Evolutionary conservation across 2,113 vertebrate species (phyloP).

Genomic region (Vimba vimba): DNA sequence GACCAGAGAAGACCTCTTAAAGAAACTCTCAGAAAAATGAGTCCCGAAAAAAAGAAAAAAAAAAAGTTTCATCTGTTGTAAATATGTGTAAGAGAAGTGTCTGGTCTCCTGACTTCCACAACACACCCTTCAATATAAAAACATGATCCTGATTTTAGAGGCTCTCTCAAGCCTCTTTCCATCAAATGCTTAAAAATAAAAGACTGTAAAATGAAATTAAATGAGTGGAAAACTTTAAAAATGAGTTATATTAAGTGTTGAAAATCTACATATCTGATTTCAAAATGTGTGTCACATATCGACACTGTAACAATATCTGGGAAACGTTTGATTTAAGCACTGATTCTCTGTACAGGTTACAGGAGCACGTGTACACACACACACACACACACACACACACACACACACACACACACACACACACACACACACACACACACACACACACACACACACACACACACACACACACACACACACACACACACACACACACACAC

Average conservation of each 20-base stretch:
- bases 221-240: conserved; percentile 20
- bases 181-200: conserved; percentile 27
- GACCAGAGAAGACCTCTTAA: conserved; percentile 37
- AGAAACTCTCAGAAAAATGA: conserved; percentile 25
- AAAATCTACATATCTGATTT: neutral
- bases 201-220: neutral
- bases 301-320: neutral
- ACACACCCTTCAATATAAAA: conserved; percentile 50
- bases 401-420: too few species aligned
- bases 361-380: neutral
- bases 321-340: too few species aligned
- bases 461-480: too few species aligned
- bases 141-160: conserved; percentile 47
- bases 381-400: neutral
- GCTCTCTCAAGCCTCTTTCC: conserved; percentile 37
- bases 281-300: conserved; percentile 19
- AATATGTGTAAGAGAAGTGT: neutral
- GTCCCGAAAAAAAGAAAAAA: neutral
- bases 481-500: too few species aligned
- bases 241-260: neutral
- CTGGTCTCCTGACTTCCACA: neutral
- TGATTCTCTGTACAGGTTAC: too few species aligned
- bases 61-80: neutral
- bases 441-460: too few species aligned
- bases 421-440: too few species aligned